Base-by-base conservation (phyloP, 2,113 vertebrate genomes). In the Brachyhypopomus gauderio region DNA sequence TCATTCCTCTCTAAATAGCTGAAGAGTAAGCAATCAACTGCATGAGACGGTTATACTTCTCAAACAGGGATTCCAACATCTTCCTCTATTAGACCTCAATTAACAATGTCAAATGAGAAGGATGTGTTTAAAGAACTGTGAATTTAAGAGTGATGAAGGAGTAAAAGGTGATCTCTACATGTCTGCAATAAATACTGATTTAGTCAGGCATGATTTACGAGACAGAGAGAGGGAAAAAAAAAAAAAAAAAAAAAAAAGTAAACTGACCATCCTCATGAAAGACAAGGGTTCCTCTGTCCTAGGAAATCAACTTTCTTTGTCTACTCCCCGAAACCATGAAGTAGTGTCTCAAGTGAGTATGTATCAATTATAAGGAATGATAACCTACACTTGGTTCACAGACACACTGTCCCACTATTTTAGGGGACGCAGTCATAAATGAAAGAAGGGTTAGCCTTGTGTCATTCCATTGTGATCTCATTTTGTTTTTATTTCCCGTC, bases 131-230 rank as follows among this genome's bases (percentile, higher is more conserved):
- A 83, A 83, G 83, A 73, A 75, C 48, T 2, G 77, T 80, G 79
- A 88, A 77, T 41, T 48, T 72, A 70, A 20, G 52, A 30, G 73
- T 3, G 41, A 78, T 75, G 80, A 76, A n/a, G 82, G 70, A 84
- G 45, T 72, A 85, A 83, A 83, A 64, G 67, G 83, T 80, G 84
- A 86, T 76, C 67, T 84, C 84, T 86, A 88, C 76, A 76, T 81
- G 75, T 83, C 48, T 83, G 85, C 83, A 86, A 88, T 88, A 88
- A 88, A 88, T 86, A 88, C 83, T 85, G 82, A 74, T 84, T 76
- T 72, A 85, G 79, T 85, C 82, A 77, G 82, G 83, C 60, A 66
- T 82, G 85, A 84, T 81, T 75, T 67, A 63, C 30, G 73, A 79
- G 58, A 82, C 59, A 73, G 12, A 62, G 70, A 71, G 36, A 74